Conservation (phyloP, 2,888 invertebrate genomes). For the Tiliacea aurago region DNA sequence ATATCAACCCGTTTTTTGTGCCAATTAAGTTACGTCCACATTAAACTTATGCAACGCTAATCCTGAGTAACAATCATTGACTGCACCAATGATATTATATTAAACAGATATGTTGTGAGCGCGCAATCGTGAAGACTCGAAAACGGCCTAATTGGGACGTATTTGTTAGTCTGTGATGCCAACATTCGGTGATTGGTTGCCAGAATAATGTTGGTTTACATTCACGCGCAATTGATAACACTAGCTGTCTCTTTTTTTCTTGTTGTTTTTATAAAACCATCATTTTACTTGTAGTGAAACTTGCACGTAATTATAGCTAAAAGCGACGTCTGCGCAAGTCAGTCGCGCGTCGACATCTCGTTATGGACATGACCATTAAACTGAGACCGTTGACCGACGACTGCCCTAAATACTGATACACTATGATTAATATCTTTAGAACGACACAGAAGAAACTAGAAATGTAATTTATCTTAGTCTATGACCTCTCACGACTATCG, state of each 20-base stretch:
- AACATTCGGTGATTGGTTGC: no score
- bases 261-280: no score
- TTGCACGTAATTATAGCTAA: no score
- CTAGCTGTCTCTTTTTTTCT: no score
- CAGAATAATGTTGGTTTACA: no score
- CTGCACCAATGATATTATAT: no score
- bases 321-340: slow-evolving; percentile 50
- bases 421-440: slow-evolving; percentile 52
- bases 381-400: slow-evolving; percentile 69
- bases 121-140: no score
- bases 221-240: no score
- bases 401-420: slow-evolving; percentile 71
- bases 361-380: slow-evolving; percentile 75
- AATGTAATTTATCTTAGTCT: slow-evolving; percentile 29
- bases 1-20: not conserved
- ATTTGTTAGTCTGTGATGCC: no score
- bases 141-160: no score
- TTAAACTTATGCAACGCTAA: slow-evolving; percentile 41
- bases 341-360: slow-evolving; percentile 63
- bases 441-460: slow-evolving; percentile 14
- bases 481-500: slow-evolving; percentile 28
- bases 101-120: no score
- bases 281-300: no score
- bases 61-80: slow-evolving; percentile 30
- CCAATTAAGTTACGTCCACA: slow-evolving; percentile 12